A percentile compares a stretch with the other conserved stretches of the same genome.
Evolutionary conservation across 2,888 invertebrate genomes (phyloP).

Genomic region (Drepanosiphum platanoidis): DNA sequence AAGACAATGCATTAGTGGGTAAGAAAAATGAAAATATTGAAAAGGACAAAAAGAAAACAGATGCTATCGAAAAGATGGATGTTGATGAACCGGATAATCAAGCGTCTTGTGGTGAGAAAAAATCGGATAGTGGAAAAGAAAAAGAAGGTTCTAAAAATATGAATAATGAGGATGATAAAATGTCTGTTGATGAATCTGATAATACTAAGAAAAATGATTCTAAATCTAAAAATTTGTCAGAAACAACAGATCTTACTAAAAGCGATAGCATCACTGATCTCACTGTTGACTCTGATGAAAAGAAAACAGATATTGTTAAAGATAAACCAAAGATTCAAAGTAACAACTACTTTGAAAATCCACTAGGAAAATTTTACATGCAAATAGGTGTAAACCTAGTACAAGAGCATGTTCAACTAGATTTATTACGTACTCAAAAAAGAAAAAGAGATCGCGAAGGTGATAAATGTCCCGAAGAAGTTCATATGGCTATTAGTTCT

Average conservation of each 20-base stretch:
- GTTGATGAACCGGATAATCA: constrained; percentile 67
- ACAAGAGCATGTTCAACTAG: constrained; percentile 93
- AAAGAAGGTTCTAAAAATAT: constrained; percentile 64
- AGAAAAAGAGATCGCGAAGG: constrained; percentile 81
- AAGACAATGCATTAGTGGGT: constrained; percentile 71
- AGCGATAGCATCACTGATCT: constrained; percentile 61
- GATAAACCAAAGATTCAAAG: constrained; percentile 67
- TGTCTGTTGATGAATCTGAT: constrained; percentile 64
- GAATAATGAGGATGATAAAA: constrained; percentile 53
- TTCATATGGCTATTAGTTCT: constrained; percentile 82
- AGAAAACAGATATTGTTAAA: constrained; percentile 62
- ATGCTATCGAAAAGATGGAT: constrained; percentile 70
- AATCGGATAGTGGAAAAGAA: constrained; percentile 67
- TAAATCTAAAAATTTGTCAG: constrained; percentile 63
- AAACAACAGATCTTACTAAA: constrained; percentile 64
- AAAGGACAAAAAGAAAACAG: constrained; percentile 68
- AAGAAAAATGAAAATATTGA: constrained; percentile 69
- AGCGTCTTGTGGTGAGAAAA: constrained; percentile 13
- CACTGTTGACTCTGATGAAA: constrained; percentile 63
- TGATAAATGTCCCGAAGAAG: constrained; percentile 73
- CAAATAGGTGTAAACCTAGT: constrained; percentile 91
- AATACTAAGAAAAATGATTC: constrained; percentile 65
- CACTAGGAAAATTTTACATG: constrained; percentile 89
- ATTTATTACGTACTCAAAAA: constrained; percentile 86
- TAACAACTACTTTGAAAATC: constrained; percentile 83